These are phyloP conservation scores for Equus quagga DNA, from an alignment of 2,113 vertebrate species.

Conservation along the genomic window DNA sequence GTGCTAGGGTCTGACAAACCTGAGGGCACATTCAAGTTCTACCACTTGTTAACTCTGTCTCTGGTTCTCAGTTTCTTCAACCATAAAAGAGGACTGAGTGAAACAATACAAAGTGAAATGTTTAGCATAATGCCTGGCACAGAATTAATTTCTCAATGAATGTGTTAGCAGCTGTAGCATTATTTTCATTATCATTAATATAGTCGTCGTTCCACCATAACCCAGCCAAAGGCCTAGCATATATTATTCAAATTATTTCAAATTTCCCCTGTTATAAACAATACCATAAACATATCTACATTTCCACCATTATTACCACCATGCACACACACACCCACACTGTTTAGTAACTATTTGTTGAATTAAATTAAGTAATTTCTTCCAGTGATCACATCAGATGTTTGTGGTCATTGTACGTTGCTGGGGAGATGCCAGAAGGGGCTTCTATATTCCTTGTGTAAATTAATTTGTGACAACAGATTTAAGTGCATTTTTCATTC, in stretches of 20 bases:
- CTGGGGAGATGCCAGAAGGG: neutral
- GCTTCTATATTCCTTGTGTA: neutral
- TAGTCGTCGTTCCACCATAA: neutral
- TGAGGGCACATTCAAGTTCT: neutral
- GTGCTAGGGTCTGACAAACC: neutral
- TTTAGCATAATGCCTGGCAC: neutral
- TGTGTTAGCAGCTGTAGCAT: neutral
- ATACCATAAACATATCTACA: neutral
- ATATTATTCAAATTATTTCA: slow-evolving; percentile 48
- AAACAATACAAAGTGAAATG: neutral
- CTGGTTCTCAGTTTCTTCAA: neutral
- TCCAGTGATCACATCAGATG: neutral
- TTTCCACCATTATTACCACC: neutral
- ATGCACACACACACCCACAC: neutral
- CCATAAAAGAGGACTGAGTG: neutral
- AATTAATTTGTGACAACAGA: neutral
- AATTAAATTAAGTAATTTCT: slow-evolving; percentile 13
- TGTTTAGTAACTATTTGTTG: neutral
- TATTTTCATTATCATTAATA: slow-evolving; percentile 38
- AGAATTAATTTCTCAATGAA: neutral
- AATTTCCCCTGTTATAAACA: neutral
- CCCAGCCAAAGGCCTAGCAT: neutral
- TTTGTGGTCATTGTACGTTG: neutral
- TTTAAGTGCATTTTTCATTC: slow-evolving; percentile 34
- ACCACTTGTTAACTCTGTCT: neutral